Conservation (phyloP, 2,113 vertebrate species). For the Erinaceus europaeus region DNA sequence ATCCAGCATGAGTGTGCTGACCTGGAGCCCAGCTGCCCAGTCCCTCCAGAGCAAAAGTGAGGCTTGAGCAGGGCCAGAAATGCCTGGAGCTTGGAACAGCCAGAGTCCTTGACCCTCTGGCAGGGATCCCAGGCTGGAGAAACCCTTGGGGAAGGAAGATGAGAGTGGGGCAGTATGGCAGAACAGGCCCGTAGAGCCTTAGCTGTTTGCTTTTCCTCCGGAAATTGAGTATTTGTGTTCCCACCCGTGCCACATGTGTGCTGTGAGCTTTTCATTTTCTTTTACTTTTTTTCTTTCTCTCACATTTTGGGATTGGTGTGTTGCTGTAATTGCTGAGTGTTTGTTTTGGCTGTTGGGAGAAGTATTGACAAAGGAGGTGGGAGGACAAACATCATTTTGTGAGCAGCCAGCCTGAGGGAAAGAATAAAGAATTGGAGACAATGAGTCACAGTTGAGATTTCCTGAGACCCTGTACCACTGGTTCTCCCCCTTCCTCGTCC, state of each 20-base stretch:
- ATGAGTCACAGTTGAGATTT: background rate
- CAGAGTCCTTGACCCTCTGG: constrained; percentile 15
- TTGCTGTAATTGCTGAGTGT: constrained; percentile 10
- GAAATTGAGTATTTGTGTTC: background rate
- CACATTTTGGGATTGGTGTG: background rate
- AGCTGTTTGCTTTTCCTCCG: background rate
- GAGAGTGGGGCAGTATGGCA: background rate
- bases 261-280: constrained; percentile 4
- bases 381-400: constrained; percentile 48
- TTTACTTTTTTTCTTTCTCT: background rate
- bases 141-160: background rate
- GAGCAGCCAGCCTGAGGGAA: constrained; percentile 43
- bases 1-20: background rate
- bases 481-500: too few species aligned
- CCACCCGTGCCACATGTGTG: background rate
- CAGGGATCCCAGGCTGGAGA: constrained; percentile 16
- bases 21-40: background rate
- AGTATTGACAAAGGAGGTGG: constrained; percentile 61
- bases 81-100: background rate
- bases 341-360: constrained; percentile 68
- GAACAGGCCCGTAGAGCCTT: background rate
- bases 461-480: too few species aligned
- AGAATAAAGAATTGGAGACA: constrained; percentile 6
- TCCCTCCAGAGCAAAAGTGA: background rate
- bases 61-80: background rate